Evolutionary conservation across 2,888 invertebrate genomes (phyloP).

Genomic region (Orthosia gothica): DNA sequence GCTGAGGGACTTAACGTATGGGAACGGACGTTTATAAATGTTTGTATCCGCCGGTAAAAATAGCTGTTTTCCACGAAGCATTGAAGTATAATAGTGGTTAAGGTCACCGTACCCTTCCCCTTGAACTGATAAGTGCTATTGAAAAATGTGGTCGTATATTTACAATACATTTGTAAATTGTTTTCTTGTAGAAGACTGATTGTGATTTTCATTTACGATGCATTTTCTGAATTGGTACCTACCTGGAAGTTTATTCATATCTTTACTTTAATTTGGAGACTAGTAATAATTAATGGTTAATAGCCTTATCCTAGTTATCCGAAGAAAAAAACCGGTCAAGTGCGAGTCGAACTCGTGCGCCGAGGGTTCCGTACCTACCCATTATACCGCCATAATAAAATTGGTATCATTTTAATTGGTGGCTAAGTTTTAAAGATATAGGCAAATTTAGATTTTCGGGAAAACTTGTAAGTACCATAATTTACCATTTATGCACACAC

Average conservation of each 20-base stretch:
- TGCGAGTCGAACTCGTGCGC: no score
- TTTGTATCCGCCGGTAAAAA: background rate
- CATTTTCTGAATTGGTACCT: no score
- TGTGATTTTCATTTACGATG: background rate
- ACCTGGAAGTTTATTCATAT: background rate
- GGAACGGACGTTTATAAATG: background rate
- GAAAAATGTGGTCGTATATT: slow-evolving; percentile 4
- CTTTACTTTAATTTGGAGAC: no score
- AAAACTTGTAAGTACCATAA: no score
- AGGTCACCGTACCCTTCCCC: slow-evolving; percentile 12
- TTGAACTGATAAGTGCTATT: slow-evolving; percentile 21
- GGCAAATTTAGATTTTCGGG: no score
- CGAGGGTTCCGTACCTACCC: no score
- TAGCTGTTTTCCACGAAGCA: background rate
- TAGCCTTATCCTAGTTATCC: background rate
- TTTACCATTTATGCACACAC: no score
- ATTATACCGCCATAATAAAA: no score
- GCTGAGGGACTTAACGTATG: no score
- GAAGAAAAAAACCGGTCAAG: no score
- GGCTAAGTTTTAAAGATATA: no score
- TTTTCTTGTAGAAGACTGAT: background rate
- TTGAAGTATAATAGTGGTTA: background rate
- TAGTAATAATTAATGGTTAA: background rate
- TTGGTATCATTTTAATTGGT: no score
- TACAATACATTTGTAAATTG: background rate